phyloP scores from a whole-genome alignment of 2,113 vertebrate genomes.

The Nesogale talazaci region DNA sequence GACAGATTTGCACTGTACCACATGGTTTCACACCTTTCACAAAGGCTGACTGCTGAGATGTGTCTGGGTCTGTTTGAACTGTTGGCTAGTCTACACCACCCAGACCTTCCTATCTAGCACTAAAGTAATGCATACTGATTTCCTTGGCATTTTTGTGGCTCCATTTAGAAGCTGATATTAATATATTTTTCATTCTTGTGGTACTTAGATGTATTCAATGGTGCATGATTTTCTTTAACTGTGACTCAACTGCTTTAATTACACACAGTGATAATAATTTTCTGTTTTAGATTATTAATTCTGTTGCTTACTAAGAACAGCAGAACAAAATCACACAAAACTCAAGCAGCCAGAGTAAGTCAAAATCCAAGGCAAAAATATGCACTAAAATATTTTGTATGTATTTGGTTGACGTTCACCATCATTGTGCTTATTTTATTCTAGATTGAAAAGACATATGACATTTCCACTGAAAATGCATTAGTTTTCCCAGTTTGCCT shows the following conservation, averaged over 20 bases:
- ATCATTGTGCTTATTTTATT: not conserved
- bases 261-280: slow-evolving; percentile 12
- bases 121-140: not conserved
- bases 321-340: not conserved
- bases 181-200: slow-evolving; percentile 49
- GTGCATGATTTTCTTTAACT: not conserved
- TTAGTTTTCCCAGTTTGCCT: not conserved
- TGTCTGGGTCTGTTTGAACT: not conserved
- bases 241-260: slow-evolving; percentile 39
- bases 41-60: not conserved
- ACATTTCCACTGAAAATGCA: not conserved
- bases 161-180: not conserved
- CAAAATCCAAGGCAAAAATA: not conserved
- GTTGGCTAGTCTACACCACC: not conserved
- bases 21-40: not conserved
- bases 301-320: not conserved
- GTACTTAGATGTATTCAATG: slow-evolving; percentile 45
- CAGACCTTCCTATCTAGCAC: not conserved
- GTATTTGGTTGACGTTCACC: not conserved
- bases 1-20: not conserved
- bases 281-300: not conserved
- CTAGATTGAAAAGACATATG: not conserved
- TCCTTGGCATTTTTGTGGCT: not conserved
- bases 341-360: not conserved
- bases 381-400: not conserved